Evolutionary conservation across 2,888 invertebrate genomes (phyloP), one percentile per base, ranked within the genome.

Genomic region (Hybos culiciformis): DNA sequence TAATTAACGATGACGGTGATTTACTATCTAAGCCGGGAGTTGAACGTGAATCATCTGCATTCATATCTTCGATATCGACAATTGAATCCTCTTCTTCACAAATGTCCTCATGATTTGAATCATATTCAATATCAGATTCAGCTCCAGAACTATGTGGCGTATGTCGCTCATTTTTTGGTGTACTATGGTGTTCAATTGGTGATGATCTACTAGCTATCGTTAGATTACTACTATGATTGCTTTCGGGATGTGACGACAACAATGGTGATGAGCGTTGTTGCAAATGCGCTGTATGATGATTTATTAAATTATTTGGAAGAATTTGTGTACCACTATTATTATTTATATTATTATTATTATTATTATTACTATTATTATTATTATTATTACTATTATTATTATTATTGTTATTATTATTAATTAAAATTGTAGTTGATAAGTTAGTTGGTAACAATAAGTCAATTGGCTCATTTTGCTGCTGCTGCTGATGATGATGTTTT

Each of bases 1-100:
- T n/a, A n/a, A n/a, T n/a, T n/a, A n/a, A n/a, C 7, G 54, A 46
- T 17, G 53, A 54, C 15, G 61, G 55, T 4, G 64, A 57, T 51
- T 66, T 64, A 49, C 58, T 59, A 44, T 65, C 63, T 31, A 64
- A 46, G 24, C 64, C 66, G 20, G 66, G 66, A 17, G 66, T 66
- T 39, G 66, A 66, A 43, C 66, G 59, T 18, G 62, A 62, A 37
- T 61, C 61, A 42, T 76, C 77, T 47, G 74, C 73, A 55, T 77
- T 77, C 56, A 83, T 67, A 56, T 84, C 85, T 61, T 84, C 85
- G 12, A 85, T 84, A 59, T 86, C 85, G 12, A 85, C 83, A 44
- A 83, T 80, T 6, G 80, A 79, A 56, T 83, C 67, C 47, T 66
- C 67, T 46, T 66, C 66, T 46, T 66, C 62, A 44, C n/a, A n/a